Evolutionary conservation across 2,888 invertebrate species (phyloP).

Genomic region (Tiliacea citrago): DNA sequence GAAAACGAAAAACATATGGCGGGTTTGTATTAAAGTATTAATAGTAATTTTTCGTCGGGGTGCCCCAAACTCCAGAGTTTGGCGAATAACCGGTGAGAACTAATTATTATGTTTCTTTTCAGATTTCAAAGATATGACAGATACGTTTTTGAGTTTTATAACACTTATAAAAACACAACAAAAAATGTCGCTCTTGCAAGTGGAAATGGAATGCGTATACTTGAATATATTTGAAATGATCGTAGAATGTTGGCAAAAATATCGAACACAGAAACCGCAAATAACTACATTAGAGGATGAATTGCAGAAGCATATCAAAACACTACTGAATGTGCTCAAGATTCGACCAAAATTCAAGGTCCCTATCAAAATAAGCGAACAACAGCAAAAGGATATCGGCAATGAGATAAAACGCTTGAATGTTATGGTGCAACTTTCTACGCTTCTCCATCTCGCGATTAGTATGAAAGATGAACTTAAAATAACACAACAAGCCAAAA

Average conservation of each 20-base stretch:
- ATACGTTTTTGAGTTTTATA: conserved; percentile 52
- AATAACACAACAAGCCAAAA: conserved; percentile 62
- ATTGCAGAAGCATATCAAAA: conserved; percentile 66
- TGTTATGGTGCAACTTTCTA: conserved; percentile 76
- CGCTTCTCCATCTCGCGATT: conserved; percentile 65
- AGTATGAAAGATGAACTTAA: conserved; percentile 39
- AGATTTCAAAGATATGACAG: conserved; percentile 61
- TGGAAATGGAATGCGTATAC: conserved; percentile 76
- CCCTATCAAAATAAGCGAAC: conserved; percentile 79
- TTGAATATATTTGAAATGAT: conserved; percentile 77
- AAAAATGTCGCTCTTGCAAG: conserved; percentile 71
- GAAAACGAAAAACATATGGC: conserved; percentile 38
- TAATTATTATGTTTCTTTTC: conserved; percentile 56
- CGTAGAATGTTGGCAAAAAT: conserved; percentile 71
- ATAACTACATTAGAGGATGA: conserved; percentile 61
- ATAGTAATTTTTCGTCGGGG: background rate
- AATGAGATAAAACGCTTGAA: conserved; percentile 81
- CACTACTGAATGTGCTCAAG: conserved; percentile 71
- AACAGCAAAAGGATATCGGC: conserved; percentile 80
- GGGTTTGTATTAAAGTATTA: conserved; percentile 54
- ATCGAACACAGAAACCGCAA: conserved; percentile 45
- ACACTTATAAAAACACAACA: conserved; percentile 59
- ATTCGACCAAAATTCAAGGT: conserved; percentile 57
- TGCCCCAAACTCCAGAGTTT: background rate
- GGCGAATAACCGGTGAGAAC: background rate